Evolutionary conservation across 2,797 vertebrate species (phyloP).

Genomic region (Crocodylus rhombifer): DNA sequence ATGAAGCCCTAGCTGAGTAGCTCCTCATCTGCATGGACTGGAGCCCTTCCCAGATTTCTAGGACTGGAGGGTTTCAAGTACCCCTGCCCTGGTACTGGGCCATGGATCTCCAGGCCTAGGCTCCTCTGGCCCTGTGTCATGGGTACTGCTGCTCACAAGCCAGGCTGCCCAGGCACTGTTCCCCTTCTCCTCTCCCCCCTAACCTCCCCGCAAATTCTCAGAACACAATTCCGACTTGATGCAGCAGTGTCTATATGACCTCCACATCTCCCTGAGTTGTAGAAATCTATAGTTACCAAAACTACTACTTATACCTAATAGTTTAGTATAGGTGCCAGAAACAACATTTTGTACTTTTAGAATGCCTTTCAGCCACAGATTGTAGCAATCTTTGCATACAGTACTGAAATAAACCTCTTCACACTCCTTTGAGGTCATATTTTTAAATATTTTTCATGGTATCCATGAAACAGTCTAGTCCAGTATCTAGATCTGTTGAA

Average conservation of each 20-base stretch:
- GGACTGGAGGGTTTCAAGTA: no score
- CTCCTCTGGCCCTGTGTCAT: no score
- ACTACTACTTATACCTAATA: background rate
- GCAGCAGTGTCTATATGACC: background rate
- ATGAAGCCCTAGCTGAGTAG: no score
- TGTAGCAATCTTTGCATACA: background rate
- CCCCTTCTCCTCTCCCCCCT: no score
- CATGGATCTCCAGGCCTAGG: no score
- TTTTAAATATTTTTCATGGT: background rate
- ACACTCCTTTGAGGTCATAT: background rate
- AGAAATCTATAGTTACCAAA: background rate
- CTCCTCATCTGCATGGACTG: no score
- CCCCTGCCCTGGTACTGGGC: no score
- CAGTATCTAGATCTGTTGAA: background rate
- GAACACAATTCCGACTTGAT: background rate
- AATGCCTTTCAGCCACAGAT: accelerated
- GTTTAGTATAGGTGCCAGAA: background rate
- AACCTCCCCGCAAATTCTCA: no score
- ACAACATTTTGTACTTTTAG: background rate
- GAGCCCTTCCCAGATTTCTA: no score
- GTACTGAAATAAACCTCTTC: background rate
- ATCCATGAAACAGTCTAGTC: accelerated
- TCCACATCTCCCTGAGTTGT: background rate
- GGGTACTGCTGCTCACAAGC: no score
- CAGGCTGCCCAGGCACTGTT: no score